A percentile compares a stretch with the other conserved stretches of the same genome.
Evolutionary conservation across 2,113 vertebrate genomes (phyloP).

Genomic region (Cisticola juncidis): DNA sequence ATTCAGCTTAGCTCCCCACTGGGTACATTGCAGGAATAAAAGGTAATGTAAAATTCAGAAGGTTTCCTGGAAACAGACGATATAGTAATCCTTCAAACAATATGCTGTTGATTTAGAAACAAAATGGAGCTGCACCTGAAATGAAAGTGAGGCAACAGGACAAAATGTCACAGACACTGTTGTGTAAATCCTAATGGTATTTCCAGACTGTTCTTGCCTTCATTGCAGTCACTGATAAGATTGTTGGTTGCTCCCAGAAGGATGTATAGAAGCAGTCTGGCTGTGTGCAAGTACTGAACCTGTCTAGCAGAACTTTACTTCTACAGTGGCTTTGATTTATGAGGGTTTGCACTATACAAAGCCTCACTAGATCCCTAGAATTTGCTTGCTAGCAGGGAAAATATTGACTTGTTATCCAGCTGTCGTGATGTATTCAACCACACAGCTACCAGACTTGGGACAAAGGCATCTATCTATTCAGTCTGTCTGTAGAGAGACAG

Average conservation of each 20-base stretch:
- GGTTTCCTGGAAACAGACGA: conserved; percentile 53
- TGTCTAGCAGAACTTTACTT: not conserved
- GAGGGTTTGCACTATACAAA: not conserved
- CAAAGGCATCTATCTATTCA: not conserved
- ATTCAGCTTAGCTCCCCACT: not conserved
- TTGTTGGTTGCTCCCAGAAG: not conserved
- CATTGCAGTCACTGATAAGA: not conserved
- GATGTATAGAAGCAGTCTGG: not conserved
- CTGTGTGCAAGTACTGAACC: not conserved
- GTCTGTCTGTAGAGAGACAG: not conserved
- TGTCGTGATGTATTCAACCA: not conserved
- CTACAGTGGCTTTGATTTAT: not conserved
- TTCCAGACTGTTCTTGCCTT: not conserved
- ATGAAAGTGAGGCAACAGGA: not conserved
- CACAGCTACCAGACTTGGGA: not conserved
- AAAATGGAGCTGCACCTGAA: not conserved
- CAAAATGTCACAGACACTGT: not conserved
- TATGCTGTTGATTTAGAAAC: conserved; percentile 13
- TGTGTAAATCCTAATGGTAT: not conserved
- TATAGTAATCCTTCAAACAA: conserved; percentile 33
- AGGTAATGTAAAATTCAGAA: conserved; percentile 44
- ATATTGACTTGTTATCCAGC: not conserved
- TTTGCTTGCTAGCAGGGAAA: not conserved
- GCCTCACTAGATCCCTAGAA: not conserved
- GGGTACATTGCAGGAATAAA: not conserved